Evolutionary conservation across 2,888 invertebrate genomes (phyloP).

Genomic region (Craniophora ligustri): DNA sequence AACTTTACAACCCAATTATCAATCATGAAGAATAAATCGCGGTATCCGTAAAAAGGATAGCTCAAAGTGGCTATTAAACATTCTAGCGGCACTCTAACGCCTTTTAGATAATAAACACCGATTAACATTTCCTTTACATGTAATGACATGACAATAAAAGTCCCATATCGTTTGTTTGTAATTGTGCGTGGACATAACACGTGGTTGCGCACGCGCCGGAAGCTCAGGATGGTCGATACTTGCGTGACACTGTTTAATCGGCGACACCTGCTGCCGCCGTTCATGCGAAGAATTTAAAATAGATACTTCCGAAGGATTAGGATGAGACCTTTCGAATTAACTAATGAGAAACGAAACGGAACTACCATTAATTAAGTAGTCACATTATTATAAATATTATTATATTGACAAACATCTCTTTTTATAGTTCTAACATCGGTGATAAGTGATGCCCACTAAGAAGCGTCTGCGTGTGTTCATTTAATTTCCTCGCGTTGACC

Average conservation of each 20-base stretch:
- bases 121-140: conserved; percentile 66
- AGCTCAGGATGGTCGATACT: conserved; percentile 63
- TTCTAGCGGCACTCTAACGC: conserved; percentile 32
- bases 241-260: conserved; percentile 69
- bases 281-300: conserved; percentile 71
- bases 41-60: conserved; percentile 37
- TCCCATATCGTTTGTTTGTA: conserved; percentile 63
- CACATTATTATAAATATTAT: not conserved
- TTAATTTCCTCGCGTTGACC: conserved; percentile 79
- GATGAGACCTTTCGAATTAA: conserved; percentile 59
- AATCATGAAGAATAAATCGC: conserved; percentile 49
- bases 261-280: conserved; percentile 66
- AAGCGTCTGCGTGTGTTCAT: conserved; percentile 69
- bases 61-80: conserved; percentile 36
- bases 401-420: not conserved
- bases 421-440: conserved; percentile 23
- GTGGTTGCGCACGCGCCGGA: conserved; percentile 82
- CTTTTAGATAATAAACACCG: conserved; percentile 44
- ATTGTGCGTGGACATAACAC: conserved; percentile 64
- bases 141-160: conserved; percentile 67
- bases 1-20: conserved; percentile 66
- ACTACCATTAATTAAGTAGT: too few species aligned
- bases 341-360: conserved; percentile 23
- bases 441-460: conserved; percentile 63
- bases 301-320: conserved; percentile 60